Evolutionary conservation across 2,888 invertebrate species (phyloP).

Genomic region (Alcis repandata): DNA sequence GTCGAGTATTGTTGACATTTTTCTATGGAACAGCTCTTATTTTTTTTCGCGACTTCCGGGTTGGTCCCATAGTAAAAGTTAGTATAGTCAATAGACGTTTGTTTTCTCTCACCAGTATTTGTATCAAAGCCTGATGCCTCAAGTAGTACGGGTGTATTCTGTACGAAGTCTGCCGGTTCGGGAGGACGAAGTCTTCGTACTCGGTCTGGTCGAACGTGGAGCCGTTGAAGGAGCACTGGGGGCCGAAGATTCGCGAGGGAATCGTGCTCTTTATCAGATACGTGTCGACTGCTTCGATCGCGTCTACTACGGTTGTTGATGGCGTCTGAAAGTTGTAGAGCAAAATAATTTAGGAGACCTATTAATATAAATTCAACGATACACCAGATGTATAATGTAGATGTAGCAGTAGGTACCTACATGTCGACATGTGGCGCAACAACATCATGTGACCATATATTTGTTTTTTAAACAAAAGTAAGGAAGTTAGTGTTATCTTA

Average conservation of each 20-base stretch:
- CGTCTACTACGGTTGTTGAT: slow-evolving; percentile 66
- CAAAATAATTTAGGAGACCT: background rate
- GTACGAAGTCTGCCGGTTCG: slow-evolving; percentile 81
- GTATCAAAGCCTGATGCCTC: slow-evolving; percentile 64
- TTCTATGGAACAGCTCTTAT: too few species aligned
- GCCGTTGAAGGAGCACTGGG: slow-evolving; percentile 74
- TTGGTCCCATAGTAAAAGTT: too few species aligned
- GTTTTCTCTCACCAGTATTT: slow-evolving; percentile 63
- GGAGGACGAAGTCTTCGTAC: slow-evolving; percentile 88
- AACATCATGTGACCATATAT: too few species aligned
- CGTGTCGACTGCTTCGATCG: slow-evolving; percentile 65
- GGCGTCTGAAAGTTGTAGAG: slow-evolving; percentile 58
- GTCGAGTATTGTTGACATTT: too few species aligned
- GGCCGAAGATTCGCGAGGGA: slow-evolving; percentile 73
- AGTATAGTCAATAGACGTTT: too few species aligned
- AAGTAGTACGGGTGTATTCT: slow-evolving; percentile 82
- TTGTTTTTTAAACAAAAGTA: too few species aligned
- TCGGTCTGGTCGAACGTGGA: slow-evolving; percentile 69
- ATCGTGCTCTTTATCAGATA: slow-evolving; percentile 70
- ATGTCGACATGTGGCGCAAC: too few species aligned
- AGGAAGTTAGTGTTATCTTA: too few species aligned
- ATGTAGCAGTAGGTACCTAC: too few species aligned
- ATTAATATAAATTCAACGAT: background rate
- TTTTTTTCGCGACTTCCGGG: too few species aligned
- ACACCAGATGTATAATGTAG: background rate